Percentiles rank a stretch among this genome's conserved stretches.
Conservation (phyloP, 2,888 invertebrate species). For the Drosophila neoperkinsi region DNA sequence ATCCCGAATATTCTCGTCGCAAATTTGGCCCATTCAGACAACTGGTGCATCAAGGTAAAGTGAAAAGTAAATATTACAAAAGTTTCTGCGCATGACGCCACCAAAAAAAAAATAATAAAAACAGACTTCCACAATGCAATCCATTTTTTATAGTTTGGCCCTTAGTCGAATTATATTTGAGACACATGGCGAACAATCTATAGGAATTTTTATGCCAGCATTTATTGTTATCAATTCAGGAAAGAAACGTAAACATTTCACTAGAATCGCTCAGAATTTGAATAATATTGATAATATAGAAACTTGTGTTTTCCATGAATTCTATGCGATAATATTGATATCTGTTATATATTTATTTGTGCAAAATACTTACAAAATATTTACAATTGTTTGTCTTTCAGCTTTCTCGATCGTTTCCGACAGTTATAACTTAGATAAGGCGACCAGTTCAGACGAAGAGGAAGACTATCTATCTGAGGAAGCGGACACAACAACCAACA, state of each 20-base stretch:
- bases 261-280: neutral
- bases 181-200: neutral
- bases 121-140: neutral
- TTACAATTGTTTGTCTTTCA: conserved; percentile 37
- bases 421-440: conserved; percentile 88
- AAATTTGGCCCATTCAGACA: conserved; percentile 92
- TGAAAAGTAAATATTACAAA: conserved; percentile 35
- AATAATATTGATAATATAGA: neutral
- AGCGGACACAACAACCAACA: conserved; percentile 18
- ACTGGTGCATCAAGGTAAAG: conserved; percentile 88
- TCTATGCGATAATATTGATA: neutral
- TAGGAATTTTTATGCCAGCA: neutral
- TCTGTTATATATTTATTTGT: neutral
- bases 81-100: conserved; percentile 37
- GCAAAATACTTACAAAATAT: neutral
- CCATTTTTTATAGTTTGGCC: neutral
- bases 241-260: neutral
- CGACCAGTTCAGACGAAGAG: conserved; percentile 85
- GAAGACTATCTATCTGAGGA: conserved; percentile 81
- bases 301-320: neutral
- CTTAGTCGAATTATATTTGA: conserved; percentile 3
- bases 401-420: conserved; percentile 91
- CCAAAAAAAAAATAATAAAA: neutral
- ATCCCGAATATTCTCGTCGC: conserved; percentile 92
- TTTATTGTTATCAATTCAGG: neutral